Conservation (phyloP, 2,113 vertebrate species). For the Callithrix jacchus region DNA sequence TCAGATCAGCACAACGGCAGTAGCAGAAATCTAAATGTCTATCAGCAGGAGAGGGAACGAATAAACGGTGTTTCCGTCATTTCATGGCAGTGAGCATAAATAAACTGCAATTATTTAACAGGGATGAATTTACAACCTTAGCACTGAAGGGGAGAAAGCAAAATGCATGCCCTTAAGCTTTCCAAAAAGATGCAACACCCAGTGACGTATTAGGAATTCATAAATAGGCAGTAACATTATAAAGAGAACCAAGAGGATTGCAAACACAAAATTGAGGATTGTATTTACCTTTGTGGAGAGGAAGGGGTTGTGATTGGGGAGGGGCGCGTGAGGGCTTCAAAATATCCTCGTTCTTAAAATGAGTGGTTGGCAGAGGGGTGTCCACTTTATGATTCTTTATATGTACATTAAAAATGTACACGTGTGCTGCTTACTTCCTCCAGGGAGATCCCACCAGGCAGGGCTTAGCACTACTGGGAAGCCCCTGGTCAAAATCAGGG, state of each 20-base stretch:
- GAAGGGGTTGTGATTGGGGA: neutral
- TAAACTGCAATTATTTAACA: neutral
- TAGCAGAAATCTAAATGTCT: neutral
- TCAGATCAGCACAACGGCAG: neutral
- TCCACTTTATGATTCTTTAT: neutral
- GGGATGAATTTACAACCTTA: neutral
- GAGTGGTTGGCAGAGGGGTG: neutral
- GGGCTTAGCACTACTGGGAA: neutral
- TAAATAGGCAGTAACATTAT: fast-evolving
- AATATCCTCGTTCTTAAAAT: neutral
- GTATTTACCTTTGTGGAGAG: neutral
- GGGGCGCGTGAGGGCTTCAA: neutral
- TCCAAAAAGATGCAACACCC: neutral
- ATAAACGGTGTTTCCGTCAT: fast-evolving
- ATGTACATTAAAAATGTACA: neutral
- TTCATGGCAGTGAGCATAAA: neutral
- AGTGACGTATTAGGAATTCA: neutral
- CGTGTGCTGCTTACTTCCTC: neutral
- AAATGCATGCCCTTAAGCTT: neutral
- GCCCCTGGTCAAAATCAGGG: neutral
- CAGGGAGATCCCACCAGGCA: neutral
- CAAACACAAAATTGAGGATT: neutral
- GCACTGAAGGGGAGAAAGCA: neutral
- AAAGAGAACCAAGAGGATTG: neutral
- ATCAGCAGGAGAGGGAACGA: neutral